These are phyloP conservation scores for Aleiodes testaceus DNA, from an alignment of 2,888 invertebrate genomes.

Conservation along the genomic window DNA sequence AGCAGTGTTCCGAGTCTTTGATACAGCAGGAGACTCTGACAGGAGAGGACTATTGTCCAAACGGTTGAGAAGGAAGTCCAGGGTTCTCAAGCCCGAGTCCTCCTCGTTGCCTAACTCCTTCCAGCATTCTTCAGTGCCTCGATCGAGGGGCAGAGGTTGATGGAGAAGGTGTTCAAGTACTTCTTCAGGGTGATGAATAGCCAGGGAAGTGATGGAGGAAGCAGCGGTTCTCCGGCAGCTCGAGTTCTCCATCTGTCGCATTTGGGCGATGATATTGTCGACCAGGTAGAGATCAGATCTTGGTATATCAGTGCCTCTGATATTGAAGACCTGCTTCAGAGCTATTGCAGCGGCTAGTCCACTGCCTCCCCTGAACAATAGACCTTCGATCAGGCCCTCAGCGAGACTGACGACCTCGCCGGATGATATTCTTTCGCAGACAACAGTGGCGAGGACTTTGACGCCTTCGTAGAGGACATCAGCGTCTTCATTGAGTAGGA, in stretches of 20 bases:
- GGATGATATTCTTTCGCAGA: constrained; percentile 61
- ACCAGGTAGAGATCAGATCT: constrained; percentile 62
- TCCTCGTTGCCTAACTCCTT: constrained; percentile 61
- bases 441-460: constrained; percentile 59
- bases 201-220: constrained; percentile 59
- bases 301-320: constrained; percentile 64
- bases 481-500: constrained; percentile 58
- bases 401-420: constrained; percentile 64
- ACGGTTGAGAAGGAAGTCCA: constrained; percentile 59
- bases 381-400: constrained; percentile 65
- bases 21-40: constrained; percentile 52
- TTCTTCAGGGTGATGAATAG: constrained; percentile 62
- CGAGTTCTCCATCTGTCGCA: constrained; percentile 65
- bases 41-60: constrained; percentile 61
- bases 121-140: constrained; percentile 65
- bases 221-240: constrained; percentile 62
- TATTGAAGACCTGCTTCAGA: constrained; percentile 61
- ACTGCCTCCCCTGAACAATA: constrained; percentile 61
- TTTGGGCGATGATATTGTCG: constrained; percentile 64
- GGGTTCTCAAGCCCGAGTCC: constrained; percentile 59
- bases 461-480: constrained; percentile 61
- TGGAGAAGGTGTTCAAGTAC: constrained; percentile 62
- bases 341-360: constrained; percentile 64
- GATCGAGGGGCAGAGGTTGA: constrained; percentile 65
- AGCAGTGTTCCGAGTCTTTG: constrained; percentile 52